Conservation (phyloP, 2,113 vertebrate genomes). For the Rhadina sibilatrix region DNA sequence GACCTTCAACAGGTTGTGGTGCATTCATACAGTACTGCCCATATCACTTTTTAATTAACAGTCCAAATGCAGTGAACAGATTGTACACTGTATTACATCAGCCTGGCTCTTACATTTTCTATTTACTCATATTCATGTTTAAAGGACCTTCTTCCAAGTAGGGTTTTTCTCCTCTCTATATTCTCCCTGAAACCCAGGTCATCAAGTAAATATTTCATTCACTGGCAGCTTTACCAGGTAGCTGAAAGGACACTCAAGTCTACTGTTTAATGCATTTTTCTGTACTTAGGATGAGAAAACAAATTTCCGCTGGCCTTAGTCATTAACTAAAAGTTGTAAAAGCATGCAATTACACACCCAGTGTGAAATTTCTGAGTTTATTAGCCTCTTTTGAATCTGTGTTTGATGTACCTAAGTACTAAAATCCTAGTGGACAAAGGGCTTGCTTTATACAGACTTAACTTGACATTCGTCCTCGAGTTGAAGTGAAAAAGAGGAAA, state of each 20-base stretch:
- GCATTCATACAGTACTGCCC: slow-evolving; percentile 62
- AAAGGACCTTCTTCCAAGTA: slow-evolving; percentile 40
- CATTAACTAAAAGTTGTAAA: slow-evolving; percentile 76
- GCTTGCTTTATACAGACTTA: slow-evolving; percentile 39
- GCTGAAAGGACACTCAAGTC: slow-evolving; percentile 68
- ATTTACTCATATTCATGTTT: slow-evolving; percentile 60
- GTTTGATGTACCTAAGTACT: slow-evolving; percentile 65
- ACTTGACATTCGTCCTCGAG: background rate
- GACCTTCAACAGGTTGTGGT: slow-evolving; percentile 75
- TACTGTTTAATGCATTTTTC: slow-evolving; percentile 67
- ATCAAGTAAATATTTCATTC: slow-evolving; percentile 38
- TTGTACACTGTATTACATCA: slow-evolving; percentile 71
- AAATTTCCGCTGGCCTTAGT: slow-evolving; percentile 76
- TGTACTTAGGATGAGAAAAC: slow-evolving; percentile 65
- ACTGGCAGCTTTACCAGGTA: slow-evolving; percentile 53
- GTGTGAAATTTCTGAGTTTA: slow-evolving; percentile 78
- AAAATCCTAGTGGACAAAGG: slow-evolving; percentile 66
- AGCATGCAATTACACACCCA: slow-evolving; percentile 75
- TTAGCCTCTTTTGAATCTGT: slow-evolving; percentile 74
- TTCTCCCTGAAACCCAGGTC: slow-evolving; percentile 2
- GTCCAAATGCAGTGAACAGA: slow-evolving; percentile 72
- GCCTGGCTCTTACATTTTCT: slow-evolving; percentile 60
- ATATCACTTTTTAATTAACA: slow-evolving; percentile 75
- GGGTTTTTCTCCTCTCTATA: slow-evolving; percentile 28
- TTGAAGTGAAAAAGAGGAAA: background rate